Evolutionary conservation across 2,888 invertebrate genomes (phyloP).

Genomic region (Synanthedon tipuliformis): DNA sequence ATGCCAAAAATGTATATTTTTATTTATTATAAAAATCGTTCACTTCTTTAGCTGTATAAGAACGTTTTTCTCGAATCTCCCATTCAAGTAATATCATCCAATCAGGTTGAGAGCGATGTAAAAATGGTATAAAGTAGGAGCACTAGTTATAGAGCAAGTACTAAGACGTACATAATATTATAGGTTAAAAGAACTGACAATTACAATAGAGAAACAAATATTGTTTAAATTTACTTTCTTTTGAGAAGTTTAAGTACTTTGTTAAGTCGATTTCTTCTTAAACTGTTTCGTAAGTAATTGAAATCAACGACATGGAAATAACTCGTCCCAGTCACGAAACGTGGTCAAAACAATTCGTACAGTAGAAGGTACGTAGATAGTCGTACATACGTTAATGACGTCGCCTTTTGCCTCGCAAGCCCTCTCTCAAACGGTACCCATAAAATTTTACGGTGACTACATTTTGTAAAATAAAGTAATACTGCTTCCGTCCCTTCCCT

Average conservation of each 20-base stretch:
- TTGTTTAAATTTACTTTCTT: no score
- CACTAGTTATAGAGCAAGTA: background rate
- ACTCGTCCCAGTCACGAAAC: conserved; percentile 18
- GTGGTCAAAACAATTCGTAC: conserved; percentile 3
- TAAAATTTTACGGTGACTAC: conserved; percentile 58
- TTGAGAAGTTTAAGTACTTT: no score
- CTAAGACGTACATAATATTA: background rate
- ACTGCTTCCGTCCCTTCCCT: conserved; percentile 14
- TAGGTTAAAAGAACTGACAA: no score
- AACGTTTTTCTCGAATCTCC: background rate
- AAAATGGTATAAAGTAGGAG: background rate
- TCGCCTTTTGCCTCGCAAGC: conserved; percentile 21
- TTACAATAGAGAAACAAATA: no score
- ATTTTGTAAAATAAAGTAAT: conserved; percentile 54
- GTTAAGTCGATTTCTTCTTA: no score
- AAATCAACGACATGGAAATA: conserved; percentile 38
- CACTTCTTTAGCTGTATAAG: background rate
- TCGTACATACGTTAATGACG: conserved; percentile 43
- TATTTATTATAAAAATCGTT: background rate
- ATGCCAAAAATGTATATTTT: background rate
- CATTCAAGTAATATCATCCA: background rate
- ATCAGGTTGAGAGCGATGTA: background rate
- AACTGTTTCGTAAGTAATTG: conserved; percentile 33
- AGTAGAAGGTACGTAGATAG: background rate
- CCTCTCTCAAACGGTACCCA: conserved; percentile 37